Base-by-base conservation (phyloP, 2,113 vertebrate species). In the Rhinichthys klamathensis region DNA sequence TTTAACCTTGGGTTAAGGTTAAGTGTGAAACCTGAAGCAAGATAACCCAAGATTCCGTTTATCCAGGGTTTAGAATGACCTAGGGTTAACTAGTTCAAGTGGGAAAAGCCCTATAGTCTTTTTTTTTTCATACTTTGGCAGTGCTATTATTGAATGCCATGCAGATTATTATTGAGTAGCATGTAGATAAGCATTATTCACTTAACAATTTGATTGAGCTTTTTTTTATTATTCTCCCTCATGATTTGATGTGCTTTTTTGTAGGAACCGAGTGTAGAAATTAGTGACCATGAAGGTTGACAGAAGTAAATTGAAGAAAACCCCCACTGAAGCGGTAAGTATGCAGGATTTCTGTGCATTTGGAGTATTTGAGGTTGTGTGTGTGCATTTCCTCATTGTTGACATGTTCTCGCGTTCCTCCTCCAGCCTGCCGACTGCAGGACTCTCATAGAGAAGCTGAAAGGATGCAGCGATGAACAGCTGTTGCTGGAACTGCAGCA, bases 271-370 rank as follows among this genome's bases (percentile, higher is more conserved):
- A 91, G 93, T 94, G 91, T 92, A 91, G 90, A 94, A 92, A 95
- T 93, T 91, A 93, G 88, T 91, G 90, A 96, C 95, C 94, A 98
- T 98, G 97, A 98, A 98, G 95, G 97, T 98, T 88, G 97, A 98
- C 94, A 94, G 97, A 93, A 98, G 96, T 93, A 98, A 98, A 93
- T 94, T 98, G 93, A 98, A 98, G 94, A 98, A 98, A 94, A 98
- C 97, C 84, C 97, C 97, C 88, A 98, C 97, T 18, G 97, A 98
- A 95, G 97, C 97, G 93, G 97, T 98, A 90, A 97, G 97, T 96
- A 92, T 87, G 16, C 77, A 56, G 65, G 49, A 41, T 6, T 21
- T 85, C 12, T 75, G 77, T 32, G 41, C 6, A 8, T 51, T 4
- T 60, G 54, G 9, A 69, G n/a, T 51, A 0, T 56, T 21, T 15